Evolutionary conservation across 2,113 vertebrate genomes (phyloP).

Genomic region (Cyanistes caeruleus): DNA sequence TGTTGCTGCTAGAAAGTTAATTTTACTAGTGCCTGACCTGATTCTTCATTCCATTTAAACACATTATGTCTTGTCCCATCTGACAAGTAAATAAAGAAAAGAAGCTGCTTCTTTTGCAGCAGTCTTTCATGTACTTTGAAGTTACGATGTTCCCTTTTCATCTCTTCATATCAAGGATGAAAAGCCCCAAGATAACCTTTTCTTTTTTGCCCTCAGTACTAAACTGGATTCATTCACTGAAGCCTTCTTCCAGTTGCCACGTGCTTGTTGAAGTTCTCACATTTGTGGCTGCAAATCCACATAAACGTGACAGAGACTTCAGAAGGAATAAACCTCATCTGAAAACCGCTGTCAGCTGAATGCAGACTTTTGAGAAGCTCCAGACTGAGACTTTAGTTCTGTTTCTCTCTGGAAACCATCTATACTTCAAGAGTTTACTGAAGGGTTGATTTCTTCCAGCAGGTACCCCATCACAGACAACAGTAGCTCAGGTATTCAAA

Average conservation of each 20-base stretch:
- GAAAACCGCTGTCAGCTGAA: not conserved
- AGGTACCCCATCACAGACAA: not conserved
- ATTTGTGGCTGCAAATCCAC: not conserved
- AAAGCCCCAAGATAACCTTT: not conserved
- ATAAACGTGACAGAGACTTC: not conserved
- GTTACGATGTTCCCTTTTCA: not conserved
- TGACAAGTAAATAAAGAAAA: not conserved
- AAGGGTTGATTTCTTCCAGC: not conserved
- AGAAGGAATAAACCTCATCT: not conserved
- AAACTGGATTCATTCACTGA: not conserved
- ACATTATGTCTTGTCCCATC: not conserved
- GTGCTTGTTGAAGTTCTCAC: not conserved
- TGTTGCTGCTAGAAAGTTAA: not conserved
- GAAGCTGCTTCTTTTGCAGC: not conserved
- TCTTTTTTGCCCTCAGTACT: not conserved
- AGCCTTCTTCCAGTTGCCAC: not conserved
- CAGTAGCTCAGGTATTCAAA: not conserved
- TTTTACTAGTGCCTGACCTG: not conserved
- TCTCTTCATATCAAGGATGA: not conserved
- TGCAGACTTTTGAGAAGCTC: not conserved
- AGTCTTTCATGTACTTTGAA: not conserved
- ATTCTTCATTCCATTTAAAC: not conserved
- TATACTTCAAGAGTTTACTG: not conserved
- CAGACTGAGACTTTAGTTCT: not conserved
- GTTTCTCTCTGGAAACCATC: not conserved